These are phyloP conservation scores for Athene noctua DNA, from an alignment of 2,113 vertebrate species.

Conservation along the genomic window DNA sequence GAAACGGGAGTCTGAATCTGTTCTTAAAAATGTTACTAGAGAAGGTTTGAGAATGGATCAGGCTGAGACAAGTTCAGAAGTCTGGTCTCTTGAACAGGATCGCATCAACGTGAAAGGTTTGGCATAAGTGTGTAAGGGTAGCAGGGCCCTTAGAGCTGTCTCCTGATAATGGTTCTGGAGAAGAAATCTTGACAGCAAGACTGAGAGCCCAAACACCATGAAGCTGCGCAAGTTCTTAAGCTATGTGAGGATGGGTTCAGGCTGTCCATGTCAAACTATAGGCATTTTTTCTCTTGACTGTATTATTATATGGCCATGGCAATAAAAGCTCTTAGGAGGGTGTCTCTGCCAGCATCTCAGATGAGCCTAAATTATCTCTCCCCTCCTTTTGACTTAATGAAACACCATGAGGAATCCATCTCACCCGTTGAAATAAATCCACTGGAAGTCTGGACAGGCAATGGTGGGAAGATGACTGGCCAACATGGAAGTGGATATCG, in stretches of 20 bases:
- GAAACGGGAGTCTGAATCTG: background rate
- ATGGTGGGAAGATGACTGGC: background rate
- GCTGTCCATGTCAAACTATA: background rate
- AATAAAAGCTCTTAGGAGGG: background rate
- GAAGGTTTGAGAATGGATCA: background rate
- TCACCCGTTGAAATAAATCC: background rate
- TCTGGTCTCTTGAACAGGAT: background rate
- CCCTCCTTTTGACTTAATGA: background rate
- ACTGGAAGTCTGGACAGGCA: background rate
- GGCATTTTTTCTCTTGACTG: background rate
- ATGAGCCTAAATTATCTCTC: background rate
- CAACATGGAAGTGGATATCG: background rate
- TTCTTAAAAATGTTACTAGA: background rate
- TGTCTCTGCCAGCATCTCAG: background rate
- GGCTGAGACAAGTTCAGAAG: background rate
- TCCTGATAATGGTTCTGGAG: background rate
- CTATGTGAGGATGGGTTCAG: background rate
- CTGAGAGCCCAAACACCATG: background rate
- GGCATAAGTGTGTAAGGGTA: rapidly evolving
- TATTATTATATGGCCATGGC: background rate
- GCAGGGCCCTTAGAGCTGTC: background rate
- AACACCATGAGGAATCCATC: background rate
- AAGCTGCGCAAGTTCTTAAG: background rate
- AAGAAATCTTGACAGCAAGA: background rate
- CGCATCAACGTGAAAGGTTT: background rate